Evolutionary conservation across 2,888 invertebrate species (phyloP), one percentile per base, ranked within the genome.

Genomic region (Hypercompe scribonia): DNA sequence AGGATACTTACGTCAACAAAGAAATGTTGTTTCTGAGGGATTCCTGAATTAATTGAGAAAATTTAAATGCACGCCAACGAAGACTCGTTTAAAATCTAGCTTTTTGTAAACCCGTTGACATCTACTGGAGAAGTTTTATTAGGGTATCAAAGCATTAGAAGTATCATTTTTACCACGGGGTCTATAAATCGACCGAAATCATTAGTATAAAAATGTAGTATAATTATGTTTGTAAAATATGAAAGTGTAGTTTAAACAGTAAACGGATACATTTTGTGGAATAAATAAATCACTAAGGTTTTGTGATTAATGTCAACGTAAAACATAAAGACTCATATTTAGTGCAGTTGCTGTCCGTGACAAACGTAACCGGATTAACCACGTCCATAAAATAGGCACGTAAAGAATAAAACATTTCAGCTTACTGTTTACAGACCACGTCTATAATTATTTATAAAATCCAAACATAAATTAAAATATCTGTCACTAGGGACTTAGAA

Each of bases 261-360:
- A 89, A 89, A 88, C 87, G 87, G 89, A 90, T 90, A 87, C 87
- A 87, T 86, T 83, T 81, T 89, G 89, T 88, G 88, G 87, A 88
- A 80, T 86, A 78, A 75, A 94, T 95, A 95, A 94, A 95, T 95
- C 95, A 94, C 84, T 72, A 77, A 88, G 88, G 90, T 94, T 94
- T 94, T 92, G 94, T 95, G 92, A 94, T 95, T 93, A 94, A 95
- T 92, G 95, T 95, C 94, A 93, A 89, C 87, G 91, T 91, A 83
- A 90, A 91, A 91, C 90, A 91, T 94, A 92, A 94, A 95, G 90
- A 92, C 92, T 93, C 90, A 93, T 95, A 95, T 95, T 95, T 94
- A 94, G 95, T 95, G 90, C 91, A 91, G 89, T 87, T 83, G 82
- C 78, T 87, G 86, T 84, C 88, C 90, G 89, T 92, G 90, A 91